A percentile compares a stretch with the other conserved stretches of the same genome.
Evolutionary conservation across 2,113 vertebrate species (phyloP).

Genomic region (Polypterus bichir): DNA sequence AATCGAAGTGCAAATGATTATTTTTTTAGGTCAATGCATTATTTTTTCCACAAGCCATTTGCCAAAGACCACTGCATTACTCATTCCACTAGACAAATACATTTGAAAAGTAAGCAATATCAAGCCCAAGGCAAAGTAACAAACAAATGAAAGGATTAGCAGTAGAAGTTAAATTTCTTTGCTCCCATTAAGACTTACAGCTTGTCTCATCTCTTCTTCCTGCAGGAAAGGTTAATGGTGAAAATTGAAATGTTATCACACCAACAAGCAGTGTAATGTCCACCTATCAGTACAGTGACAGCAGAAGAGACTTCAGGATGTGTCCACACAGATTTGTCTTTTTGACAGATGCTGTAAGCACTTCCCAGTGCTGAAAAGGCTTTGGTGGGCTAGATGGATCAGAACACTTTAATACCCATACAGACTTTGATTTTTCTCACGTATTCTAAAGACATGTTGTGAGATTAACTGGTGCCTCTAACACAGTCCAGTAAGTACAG

Average conservation of each 20-base stretch:
- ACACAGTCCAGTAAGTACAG: too few relatives aligned
- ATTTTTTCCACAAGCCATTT: slow-evolving; percentile 2
- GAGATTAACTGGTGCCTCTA: too few relatives aligned
- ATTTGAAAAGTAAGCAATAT: neutral
- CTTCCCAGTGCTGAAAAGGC: too few relatives aligned
- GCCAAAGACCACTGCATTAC: neutral
- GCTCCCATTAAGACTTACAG: slow-evolving; percentile 45
- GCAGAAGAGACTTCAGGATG: too few relatives aligned
- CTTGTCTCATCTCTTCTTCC: slow-evolving; percentile 80
- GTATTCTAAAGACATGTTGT: too few relatives aligned
- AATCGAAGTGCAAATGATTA: neutral
- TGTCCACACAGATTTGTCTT: too few relatives aligned
- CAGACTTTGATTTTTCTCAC: too few relatives aligned
- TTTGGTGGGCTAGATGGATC: too few relatives aligned
- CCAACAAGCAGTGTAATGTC: too few relatives aligned
- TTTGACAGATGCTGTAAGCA: too few relatives aligned
- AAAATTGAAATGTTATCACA: slow-evolving; percentile 17
- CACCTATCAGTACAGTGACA: too few relatives aligned
- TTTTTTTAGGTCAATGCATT: slow-evolving; percentile 2
- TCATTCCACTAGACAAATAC: slow-evolving; percentile 1
- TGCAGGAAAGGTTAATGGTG: slow-evolving; percentile 59
- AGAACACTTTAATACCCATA: too few relatives aligned
- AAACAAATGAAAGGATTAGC: slow-evolving; percentile 11
- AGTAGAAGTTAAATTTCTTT: slow-evolving; percentile 1
- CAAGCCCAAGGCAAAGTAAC: neutral